Base-by-base conservation (phyloP, 2,113 vertebrate species). In the Leuciscus idus region DNA sequence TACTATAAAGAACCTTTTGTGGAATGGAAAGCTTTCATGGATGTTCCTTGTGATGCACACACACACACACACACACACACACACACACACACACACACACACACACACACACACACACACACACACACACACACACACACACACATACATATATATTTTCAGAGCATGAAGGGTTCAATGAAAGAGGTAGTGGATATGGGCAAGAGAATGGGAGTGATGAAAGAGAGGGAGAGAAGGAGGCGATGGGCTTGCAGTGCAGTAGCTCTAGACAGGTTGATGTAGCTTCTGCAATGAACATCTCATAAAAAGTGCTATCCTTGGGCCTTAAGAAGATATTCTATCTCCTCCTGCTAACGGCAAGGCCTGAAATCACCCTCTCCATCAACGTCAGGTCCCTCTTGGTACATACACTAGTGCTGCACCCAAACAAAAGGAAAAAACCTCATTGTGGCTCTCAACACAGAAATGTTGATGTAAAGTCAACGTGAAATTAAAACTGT, bases 251-350 rank as follows among this genome's bases (percentile, higher is more conserved):
- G 88, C 81, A 87, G 90, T 87, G 88, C 81, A 87, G 90, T 90
- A 90, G 91, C 90, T 86, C 90, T 90, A 89, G 95, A 95, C 94
- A 95, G 94, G 92, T 95, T 95, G 94, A 95, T 95, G 92, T 95
- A 94, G 93, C 92, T 93, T 87, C 89, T 91, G 94, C 94, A 94
- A 95, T 95, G 94, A 95, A 93, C 92, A 93, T 93, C 95, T 95
- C 94, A 94, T 95, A 95, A 95, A 95, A 94, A 91, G 92, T 92
- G 91, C 93, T 94, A 93, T 94, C 94, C 91, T 89, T 93, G 91
- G 93, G 92, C 93, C 91, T 94, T 92, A 93, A 93, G 92, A 94
- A 94, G 93, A 94, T 94, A 93, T 94, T 94, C 93, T 93, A 94
- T 95, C 93, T 94, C 93, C 92, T 85, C 0, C 89, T 88, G 91